A percentile compares a stretch with the other conserved stretches of the same genome.
Conservation (phyloP, 1,140 invertebrate genomes). For the Cotesia typhae region DNA sequence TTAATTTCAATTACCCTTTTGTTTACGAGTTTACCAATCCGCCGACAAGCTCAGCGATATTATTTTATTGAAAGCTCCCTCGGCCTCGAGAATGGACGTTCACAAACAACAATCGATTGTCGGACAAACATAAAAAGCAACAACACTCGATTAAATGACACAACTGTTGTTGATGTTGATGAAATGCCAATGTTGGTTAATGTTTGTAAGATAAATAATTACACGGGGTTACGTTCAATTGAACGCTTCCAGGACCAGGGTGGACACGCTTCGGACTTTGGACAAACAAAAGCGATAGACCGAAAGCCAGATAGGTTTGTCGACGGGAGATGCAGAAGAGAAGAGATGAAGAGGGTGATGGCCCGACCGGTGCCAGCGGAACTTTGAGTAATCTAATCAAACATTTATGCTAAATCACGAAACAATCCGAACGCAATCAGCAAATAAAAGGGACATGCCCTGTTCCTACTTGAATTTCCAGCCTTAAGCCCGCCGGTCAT, state of each 20-base stretch:
- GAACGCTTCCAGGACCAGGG: conserved; percentile 39
- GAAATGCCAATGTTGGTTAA: conserved; percentile 3
- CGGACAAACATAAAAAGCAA: neutral
- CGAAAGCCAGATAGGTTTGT: conserved; percentile 37
- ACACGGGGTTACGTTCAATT: conserved; percentile 46
- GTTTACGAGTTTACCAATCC: conserved; percentile 2
- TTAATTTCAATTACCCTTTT: neutral
- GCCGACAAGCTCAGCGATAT: neutral
- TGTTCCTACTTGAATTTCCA: conserved; percentile 27
- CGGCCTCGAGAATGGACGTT: too few species aligned
- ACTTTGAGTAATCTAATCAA: conserved; percentile 63
- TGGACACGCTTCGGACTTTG: conserved; percentile 44
- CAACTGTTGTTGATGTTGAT: neutral
- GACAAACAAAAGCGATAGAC: conserved; percentile 46
- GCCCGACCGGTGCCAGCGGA: conserved; percentile 37
- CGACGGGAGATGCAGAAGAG: neutral
- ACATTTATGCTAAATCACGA: conserved; percentile 69
- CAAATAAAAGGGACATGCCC: conserved; percentile 64
- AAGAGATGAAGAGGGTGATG: conserved; percentile 29
- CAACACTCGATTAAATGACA: conserved; percentile 4
- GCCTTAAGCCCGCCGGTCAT: conserved; percentile 64
- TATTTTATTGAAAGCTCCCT: too few species aligned
- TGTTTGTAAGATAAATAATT: conserved; percentile 52
- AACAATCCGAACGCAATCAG: conserved; percentile 67
- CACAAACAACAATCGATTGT: neutral